Percentiles rank a stretch among this genome's conserved stretches.
Evolutionary conservation across 2,113 vertebrate genomes (phyloP).

Genomic region (Lycaon pictus): DNA sequence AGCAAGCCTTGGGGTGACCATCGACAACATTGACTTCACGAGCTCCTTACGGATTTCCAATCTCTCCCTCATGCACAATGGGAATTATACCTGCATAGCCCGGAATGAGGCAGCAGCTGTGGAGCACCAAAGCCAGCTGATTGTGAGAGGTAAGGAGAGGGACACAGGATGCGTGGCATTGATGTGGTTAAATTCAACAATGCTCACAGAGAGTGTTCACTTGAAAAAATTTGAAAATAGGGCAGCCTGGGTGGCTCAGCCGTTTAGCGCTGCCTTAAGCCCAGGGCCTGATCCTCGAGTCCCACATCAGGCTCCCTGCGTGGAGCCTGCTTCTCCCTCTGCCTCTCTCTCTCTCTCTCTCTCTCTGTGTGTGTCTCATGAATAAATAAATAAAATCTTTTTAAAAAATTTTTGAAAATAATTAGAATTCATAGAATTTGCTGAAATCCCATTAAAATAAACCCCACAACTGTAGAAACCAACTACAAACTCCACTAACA

Average conservation of each 20-base stretch:
- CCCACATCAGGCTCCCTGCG: no score
- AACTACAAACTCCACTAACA: background rate
- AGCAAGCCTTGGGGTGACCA: slow-evolving; percentile 95
- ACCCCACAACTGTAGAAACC: background rate
- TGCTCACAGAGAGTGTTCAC: background rate
- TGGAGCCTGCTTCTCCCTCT: no score
- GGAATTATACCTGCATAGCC: slow-evolving; percentile 99
- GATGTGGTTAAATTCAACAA: fast-evolving
- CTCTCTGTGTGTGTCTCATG: no score
- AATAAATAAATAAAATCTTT: no score
- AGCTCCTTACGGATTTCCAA: slow-evolving; percentile 98
- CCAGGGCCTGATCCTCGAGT: no score
- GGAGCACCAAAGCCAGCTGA: slow-evolving; percentile 98
- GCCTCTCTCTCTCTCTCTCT: no score
- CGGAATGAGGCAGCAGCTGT: slow-evolving; percentile 96
- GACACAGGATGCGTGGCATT: background rate
- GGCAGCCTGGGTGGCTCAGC: no score
- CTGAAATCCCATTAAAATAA: background rate
- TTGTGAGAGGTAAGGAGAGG: slow-evolving; percentile 94
- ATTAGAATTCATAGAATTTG: background rate
- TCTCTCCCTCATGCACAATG: slow-evolving; percentile 97
- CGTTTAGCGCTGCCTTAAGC: no score
- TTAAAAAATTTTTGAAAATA: background rate
- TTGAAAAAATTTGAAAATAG: background rate
- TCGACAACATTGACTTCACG: slow-evolving; percentile 99